Conservation (phyloP, 1,140 invertebrate genomes). For the Panagrolaimus sp. region DNA sequence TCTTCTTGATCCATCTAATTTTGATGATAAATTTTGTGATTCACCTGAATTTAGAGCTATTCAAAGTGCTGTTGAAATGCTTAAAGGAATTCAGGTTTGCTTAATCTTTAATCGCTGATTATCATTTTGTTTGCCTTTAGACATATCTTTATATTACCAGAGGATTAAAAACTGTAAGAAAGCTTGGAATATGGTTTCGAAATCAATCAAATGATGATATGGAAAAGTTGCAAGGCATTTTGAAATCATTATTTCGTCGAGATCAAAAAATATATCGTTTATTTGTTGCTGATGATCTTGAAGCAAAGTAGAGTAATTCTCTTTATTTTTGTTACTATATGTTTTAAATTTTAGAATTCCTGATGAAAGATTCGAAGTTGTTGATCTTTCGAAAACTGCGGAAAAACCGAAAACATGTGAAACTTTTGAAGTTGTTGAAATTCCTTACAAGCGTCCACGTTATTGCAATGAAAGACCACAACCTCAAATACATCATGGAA, state of each 20-base stretch:
- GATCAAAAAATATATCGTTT: not conserved
- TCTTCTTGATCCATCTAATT: not conserved
- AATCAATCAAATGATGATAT: not conserved
- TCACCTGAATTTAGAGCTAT: not conserved
- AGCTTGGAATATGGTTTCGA: not conserved
- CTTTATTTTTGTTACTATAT: not conserved
- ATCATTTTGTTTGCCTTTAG: not conserved
- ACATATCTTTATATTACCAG: conserved; percentile 3
- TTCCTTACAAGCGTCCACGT: not conserved
- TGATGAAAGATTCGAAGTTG: not conserved
- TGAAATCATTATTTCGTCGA: not conserved
- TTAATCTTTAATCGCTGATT: not conserved
- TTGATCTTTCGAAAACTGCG: not conserved
- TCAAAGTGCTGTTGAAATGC: no score
- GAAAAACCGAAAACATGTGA: not conserved
- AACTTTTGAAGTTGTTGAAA: not conserved
- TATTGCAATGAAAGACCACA: not conserved
- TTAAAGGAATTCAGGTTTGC: no score
- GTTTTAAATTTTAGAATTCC: not conserved
- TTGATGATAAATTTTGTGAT: not conserved
- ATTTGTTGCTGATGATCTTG: not conserved
- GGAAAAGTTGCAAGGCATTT: not conserved
- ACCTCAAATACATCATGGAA: not conserved
- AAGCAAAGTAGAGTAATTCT: not conserved
- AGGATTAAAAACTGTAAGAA: not conserved